Percentiles rank a stretch among this genome's conserved stretches.
Evolutionary conservation across 2,888 invertebrate genomes (phyloP).

Genomic region (Tinea pellionella): DNA sequence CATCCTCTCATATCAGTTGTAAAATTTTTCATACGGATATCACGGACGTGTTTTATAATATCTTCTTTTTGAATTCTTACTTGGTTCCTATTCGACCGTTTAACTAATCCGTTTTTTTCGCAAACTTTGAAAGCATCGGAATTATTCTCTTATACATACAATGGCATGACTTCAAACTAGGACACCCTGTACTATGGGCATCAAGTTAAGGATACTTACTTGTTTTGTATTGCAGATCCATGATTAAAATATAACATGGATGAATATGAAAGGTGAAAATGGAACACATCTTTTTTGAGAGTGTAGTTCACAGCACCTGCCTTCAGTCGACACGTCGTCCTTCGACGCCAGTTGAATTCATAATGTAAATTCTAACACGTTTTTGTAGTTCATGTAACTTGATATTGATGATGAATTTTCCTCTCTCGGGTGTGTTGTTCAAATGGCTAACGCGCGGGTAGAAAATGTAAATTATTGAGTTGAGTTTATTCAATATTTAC

Average conservation of each 20-base stretch:
- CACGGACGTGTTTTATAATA: not conserved
- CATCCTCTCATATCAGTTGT: not conserved
- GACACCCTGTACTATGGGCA: too few species aligned
- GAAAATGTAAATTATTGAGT: too few species aligned
- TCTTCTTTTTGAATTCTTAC: not conserved
- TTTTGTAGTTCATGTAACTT: not conserved
- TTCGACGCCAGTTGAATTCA: not conserved
- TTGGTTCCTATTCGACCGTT: not conserved
- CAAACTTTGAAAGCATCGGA: too few species aligned
- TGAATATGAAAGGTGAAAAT: not conserved
- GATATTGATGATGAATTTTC: not conserved
- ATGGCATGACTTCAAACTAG: not conserved
- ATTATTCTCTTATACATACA: not conserved
- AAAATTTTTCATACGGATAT: not conserved
- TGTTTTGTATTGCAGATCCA: too few species aligned
- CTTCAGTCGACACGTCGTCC: not conserved
- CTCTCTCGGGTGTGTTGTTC: not conserved
- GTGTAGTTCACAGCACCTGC: slow-evolving; percentile 4
- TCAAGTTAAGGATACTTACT: too few species aligned
- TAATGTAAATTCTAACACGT: not conserved
- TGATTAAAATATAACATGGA: too few species aligned
- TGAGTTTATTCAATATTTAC: too few species aligned
- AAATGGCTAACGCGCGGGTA: not conserved
- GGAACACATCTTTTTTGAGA: not conserved
- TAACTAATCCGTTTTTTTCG: not conserved